Evolutionary conservation across 1,140 invertebrate genomes (phyloP), one percentile per base, ranked within the genome.

Genomic region (Medauroidea extradentata): DNA sequence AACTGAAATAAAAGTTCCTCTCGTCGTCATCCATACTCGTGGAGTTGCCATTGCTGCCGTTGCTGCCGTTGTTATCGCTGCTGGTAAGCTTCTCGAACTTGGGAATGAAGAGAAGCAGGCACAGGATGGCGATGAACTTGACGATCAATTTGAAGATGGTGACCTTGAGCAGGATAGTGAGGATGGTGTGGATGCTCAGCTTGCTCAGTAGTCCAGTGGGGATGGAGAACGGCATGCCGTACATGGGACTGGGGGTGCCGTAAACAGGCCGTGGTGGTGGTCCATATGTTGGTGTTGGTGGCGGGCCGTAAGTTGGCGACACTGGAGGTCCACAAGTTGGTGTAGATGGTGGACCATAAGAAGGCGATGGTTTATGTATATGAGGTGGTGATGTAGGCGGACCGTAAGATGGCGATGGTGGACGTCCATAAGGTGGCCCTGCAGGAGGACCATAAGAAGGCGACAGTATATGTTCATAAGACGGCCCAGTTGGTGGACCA

Each of bases 61-160:
- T 34, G 29, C 11, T 34, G 29, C 29, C 29, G 29, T 11, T 34
- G 29, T 11, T 34, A 4, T 11, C 29, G 11, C 5, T 11, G 29
- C 11, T 11, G 29, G 5, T 34, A 11, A 34, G 4, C 29, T 34
- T 34, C 29, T 58, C 34, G 11, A 90, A 72, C 67, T 86, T 86
- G 0, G 88, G 88, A 52, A 90, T 82, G 59, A 90, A 87, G 8
- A 90, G 69, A 53, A 90, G 67, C 60, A 90, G 74, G 68, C 85
- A 89, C 53, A 89, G 79, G 1, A 88, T 72, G 0, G 84, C 87
- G 34, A 89, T 83, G 68, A 89, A 88, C 67, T 88, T 88, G 16
- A 89, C 84, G 49, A 89, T 83, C 72, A 89, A 85, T 69, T 89
- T 89, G 64, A 89, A 88, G 60, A 89, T 85, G 1, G 89, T 73